Percentiles rank a stretch among this genome's conserved stretches.
Evolutionary conservation across 2,797 vertebrate species (phyloP).

Genomic region (Borostomias antarcticus): DNA sequence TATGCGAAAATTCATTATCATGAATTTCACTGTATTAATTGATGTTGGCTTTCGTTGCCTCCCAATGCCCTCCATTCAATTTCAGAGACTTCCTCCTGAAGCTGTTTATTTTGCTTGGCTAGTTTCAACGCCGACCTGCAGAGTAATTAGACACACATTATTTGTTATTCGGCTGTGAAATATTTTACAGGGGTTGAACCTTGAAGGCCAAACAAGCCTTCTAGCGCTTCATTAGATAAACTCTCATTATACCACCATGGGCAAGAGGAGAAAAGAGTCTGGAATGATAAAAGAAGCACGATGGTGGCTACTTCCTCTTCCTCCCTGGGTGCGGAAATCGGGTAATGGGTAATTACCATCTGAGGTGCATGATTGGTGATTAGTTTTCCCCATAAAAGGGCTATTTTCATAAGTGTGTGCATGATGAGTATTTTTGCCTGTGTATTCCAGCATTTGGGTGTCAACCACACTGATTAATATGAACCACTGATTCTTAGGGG

Average conservation of each 20-base stretch:
- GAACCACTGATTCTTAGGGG: constrained; percentile 35
- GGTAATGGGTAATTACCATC: constrained; percentile 37
- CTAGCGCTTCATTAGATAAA: constrained; percentile 49
- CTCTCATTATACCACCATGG: constrained; percentile 35
- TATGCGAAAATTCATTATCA: constrained; percentile 21
- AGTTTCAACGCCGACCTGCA: constrained; percentile 34
- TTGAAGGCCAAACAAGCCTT: constrained; percentile 44
- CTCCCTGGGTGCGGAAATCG: constrained; percentile 20
- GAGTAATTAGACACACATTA: constrained; percentile 55
- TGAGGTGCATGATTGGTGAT: constrained; percentile 30
- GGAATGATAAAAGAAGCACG: constrained; percentile 42
- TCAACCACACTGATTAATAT: not conserved
- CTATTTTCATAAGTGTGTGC: not conserved
- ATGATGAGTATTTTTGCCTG: not conserved
- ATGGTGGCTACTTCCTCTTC: constrained; percentile 32
- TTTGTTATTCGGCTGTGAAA: constrained; percentile 51
- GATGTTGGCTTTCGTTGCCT: no score
- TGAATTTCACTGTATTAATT: constrained; percentile 23
- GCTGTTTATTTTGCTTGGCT: constrained; percentile 32
- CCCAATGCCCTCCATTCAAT: no score
- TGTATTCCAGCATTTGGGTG: constrained; percentile 8
- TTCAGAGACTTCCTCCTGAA: constrained; percentile 27
- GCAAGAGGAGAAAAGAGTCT: constrained; percentile 1
- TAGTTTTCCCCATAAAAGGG: not conserved
- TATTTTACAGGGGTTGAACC: constrained; percentile 49